Evolutionary conservation across 2,888 invertebrate species (phyloP), one percentile per base, ranked within the genome.

Genomic region (Dinocampus coccinellae): DNA sequence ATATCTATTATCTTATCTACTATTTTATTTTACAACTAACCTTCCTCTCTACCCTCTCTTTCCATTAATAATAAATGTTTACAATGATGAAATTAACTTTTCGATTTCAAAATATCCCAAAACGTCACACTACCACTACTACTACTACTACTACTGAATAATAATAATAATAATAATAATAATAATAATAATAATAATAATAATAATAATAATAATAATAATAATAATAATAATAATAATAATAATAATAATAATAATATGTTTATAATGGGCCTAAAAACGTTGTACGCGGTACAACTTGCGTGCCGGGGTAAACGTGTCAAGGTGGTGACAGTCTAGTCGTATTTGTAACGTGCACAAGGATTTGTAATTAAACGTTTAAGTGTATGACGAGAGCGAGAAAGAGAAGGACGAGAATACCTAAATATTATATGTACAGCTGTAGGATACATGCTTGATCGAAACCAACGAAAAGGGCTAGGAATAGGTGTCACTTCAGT

Each of bases 231-330:
- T n/a, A 39, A 34, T 20, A 61, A 29, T 36, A 36, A 36, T 36
- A 36, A 36, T 36, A 36, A 36, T 36, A 10, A 9, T 1, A 10
- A 36, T 36, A 10, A 16, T n/a, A 53, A 34, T 20, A 61, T n/a
- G n/a, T n/a, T 20, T 67, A 62, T 60, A 29, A 22, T 58, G 55
- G 47, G 63, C 52, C 58, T 47, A 42, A 53, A 62, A 66, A 42
- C 71, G 68, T 20, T 42, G 29, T 33, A 67, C 70, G 71, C 69
- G 47, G 52, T 26, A 36, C 64, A 47, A 70, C 24, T 67, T 61
- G 52, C 72, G 73, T 60, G 73, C 57, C 72, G 70, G 78, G 81
- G 78, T 80, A 79, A 81, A 82, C 80, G 83, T 80, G 82, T 82
- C 82, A 81, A 81, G 81, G 82, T 80, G 76, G 76, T 75, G 75